Evolutionary conservation across 2,113 vertebrate genomes (phyloP), one percentile per base, ranked within the genome.

Genomic region (Oriolus oriolus): DNA sequence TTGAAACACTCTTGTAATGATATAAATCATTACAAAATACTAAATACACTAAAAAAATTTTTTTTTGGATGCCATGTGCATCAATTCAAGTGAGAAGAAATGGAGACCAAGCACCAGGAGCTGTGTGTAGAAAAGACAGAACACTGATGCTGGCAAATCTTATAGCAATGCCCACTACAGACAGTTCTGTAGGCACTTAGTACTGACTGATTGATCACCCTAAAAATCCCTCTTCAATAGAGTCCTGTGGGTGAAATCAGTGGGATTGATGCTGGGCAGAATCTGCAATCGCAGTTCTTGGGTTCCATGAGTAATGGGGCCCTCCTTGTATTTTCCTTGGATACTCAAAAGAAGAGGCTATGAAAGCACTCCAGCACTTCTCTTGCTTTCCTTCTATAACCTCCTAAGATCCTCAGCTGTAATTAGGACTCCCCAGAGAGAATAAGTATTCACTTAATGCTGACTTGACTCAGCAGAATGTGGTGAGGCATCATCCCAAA

Each of bases 391-490:
- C 56, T 76, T 78, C 68, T 35, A 6, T 63, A 74, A 54, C 30
- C 81, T 90, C 64, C 54, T 75, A 64, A 74, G 50, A 37, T 74
- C 47, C 47, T 70, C 64, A 81, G 17, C 76, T 77, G 56, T 56
- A 92, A 77, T 81, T 71, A 66, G 47, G 52, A 84, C 69, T 95
- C 69, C 52, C 76, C 60, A 52, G 54, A 44, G 83, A 94, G 28
- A 90, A 39, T 63, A 63, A 37, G 30, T 30, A 78, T 89, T 89
- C 80, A 37, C 68, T 81, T 87, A 84, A 39, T 70, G 86, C 35
- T 78, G 80, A 75, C 68, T 70, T 95, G 93, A 95, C 76, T 91
- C 94, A 92, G 94, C 91, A 95, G 69, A 90, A 84, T 7, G 27
- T 54, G 60, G 15, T 30, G 54, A 70, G 50, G 39, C 41, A 71